Base-by-base conservation (phyloP, 2,797 vertebrate species). In the Phoxinus dragarum region DNA sequence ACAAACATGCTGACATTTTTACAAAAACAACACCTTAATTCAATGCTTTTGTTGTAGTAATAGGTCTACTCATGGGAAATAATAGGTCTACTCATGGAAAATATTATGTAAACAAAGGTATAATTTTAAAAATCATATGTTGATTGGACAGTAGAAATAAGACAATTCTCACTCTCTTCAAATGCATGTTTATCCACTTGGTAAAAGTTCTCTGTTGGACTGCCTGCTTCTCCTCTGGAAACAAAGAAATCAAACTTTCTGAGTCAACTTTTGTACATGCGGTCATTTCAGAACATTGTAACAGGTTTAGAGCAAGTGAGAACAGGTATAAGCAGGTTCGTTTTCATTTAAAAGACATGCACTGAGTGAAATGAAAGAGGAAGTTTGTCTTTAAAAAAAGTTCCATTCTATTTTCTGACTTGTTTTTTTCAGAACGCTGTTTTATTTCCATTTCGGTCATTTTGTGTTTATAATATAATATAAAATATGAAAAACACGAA, bases 181-280 rank as follows among this genome's bases (percentile, higher is more conserved):
- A 95, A 73, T 97, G 96, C 38, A 96, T 92, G 86, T 98, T 98
- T 81, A 98, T 97, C 97, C 97, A 98, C 40, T 96, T 95, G 59
- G 97, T 97, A 86, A 98, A 98, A 11, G 96, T 96, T 89, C 94
- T 95, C 93, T 95, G 96, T 95, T 95, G 97, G 40, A 95, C 95
- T 87, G 95, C 95, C 84, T 94, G 94, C 0, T 93, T 94, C 86
- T 95, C 96, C 38, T 96, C 97, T 97, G 89, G 10, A 27, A n/a
- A n/a, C 7, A 42, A 12, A 72, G 3, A 56, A 54, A 56, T 78
- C 36, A 38, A 42, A 73, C 17, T 8, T 49, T 36, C 8, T 12
- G 23, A 67, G 66, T 42, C 10, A 44, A 27, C 19, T 34, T 49
- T 54, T 36, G 19, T 40, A 36, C 42, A 36, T n/a, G 27, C 40